Evolutionary conservation across 2,113 vertebrate species (phyloP).

Genomic region (Melanotaenia duboulayi): DNA sequence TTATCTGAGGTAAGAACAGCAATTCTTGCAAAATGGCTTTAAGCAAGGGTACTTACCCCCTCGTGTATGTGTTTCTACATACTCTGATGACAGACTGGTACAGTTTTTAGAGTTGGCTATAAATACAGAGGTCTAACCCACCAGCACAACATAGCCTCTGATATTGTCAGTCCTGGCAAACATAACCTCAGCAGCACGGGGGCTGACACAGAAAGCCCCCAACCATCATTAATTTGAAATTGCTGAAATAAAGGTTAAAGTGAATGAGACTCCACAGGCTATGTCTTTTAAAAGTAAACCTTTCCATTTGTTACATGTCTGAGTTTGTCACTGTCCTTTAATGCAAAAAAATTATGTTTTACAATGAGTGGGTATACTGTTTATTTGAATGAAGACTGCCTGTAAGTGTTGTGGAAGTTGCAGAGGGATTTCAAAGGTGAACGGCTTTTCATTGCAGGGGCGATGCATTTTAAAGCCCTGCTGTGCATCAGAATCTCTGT

Average conservation of each 20-base stretch:
- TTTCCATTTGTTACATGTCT: not conserved
- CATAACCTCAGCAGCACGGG: slow-evolving; percentile 21
- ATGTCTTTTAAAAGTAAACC: not conserved
- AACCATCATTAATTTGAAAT: slow-evolving; percentile 27
- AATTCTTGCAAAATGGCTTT: slow-evolving; percentile 24
- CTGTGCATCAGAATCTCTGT: not conserved
- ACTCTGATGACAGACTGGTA: slow-evolving; percentile 9
- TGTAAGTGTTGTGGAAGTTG: not conserved
- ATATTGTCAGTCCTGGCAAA: slow-evolving; percentile 45
- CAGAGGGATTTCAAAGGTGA: not conserved
- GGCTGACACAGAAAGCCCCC: not conserved
- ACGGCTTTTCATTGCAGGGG: not conserved
- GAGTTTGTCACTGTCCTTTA: not conserved
- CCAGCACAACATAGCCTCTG: slow-evolving; percentile 26
- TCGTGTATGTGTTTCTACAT: slow-evolving; percentile 22
- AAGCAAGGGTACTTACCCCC: slow-evolving; percentile 40
- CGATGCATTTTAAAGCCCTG: not conserved
- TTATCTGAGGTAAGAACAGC: not conserved
- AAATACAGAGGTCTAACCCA: slow-evolving; percentile 48
- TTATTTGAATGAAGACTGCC: not conserved
- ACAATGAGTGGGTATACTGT: not conserved
- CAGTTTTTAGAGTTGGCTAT: slow-evolving; percentile 48
- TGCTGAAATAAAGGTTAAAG: slow-evolving; percentile 15
- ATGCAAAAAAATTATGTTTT: not conserved
- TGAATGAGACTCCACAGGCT: not conserved